Evolutionary conservation across 2,797 vertebrate species (phyloP).

Genomic region (Lithobates sylvaticus): DNA sequence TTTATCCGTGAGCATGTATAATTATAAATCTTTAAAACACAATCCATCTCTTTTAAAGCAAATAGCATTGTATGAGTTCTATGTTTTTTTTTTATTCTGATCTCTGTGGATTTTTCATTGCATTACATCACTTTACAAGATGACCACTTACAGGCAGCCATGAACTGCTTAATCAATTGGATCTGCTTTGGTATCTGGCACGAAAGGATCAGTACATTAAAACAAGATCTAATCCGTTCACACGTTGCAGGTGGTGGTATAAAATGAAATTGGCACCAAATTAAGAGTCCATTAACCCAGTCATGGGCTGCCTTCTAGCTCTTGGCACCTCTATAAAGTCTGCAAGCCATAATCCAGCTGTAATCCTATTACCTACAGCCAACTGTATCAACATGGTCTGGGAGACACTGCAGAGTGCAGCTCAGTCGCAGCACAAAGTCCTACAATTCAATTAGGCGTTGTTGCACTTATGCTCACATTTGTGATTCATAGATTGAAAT

Average conservation of each 20-base stretch:
- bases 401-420: slow-evolving; percentile 69
- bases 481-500: slow-evolving; percentile 67
- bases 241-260: slow-evolving; percentile 79
- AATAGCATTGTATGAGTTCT: neutral
- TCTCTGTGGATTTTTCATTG: slow-evolving; percentile 13
- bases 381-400: slow-evolving; percentile 72
- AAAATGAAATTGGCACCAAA: slow-evolving; percentile 78
- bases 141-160: slow-evolving; percentile 29
- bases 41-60: neutral
- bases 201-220: slow-evolving; percentile 78
- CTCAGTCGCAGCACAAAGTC: slow-evolving; percentile 66
- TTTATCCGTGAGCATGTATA: too few species aligned
- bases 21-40: neutral
- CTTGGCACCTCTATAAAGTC: slow-evolving; percentile 73
- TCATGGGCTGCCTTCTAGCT: slow-evolving; percentile 75
- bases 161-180: slow-evolving; percentile 46
- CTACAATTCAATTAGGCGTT: slow-evolving; percentile 74
- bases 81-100: neutral
- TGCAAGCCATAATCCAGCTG: slow-evolving; percentile 77
- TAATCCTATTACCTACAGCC: slow-evolving; percentile 81
- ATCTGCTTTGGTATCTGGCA: slow-evolving; percentile 71
- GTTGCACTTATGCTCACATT: slow-evolving; percentile 66
- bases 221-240: slow-evolving; percentile 83
- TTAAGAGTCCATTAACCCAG: slow-evolving; percentile 80
- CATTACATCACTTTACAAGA: slow-evolving; percentile 43